A percentile compares a stretch with the other conserved stretches of the same genome.
phyloP scores from a whole-genome alignment of 2,888 invertebrate genomes.

The Rhingia rostrata region DNA sequence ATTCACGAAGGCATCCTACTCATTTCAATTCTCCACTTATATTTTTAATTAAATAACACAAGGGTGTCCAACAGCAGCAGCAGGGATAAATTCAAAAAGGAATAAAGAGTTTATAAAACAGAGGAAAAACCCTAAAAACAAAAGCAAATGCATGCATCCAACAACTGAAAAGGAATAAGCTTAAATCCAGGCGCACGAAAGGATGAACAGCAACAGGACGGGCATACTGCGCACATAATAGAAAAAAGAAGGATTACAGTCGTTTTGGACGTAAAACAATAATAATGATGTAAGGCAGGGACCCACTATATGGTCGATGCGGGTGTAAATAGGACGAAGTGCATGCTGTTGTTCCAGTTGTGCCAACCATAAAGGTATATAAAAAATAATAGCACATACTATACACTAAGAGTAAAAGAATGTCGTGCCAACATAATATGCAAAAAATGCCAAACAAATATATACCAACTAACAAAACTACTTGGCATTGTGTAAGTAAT shows the following conservation, averaged over 20 bases:
- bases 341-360: too few relatives aligned
- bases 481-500: too few relatives aligned
- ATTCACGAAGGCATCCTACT: constrained; percentile 67
- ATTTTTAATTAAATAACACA: constrained; percentile 73
- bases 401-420: too few relatives aligned
- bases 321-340: neutral
- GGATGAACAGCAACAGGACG: constrained; percentile 64
- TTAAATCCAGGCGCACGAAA: constrained; percentile 61
- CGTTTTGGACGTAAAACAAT: constrained; percentile 28
- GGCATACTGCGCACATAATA: neutral
- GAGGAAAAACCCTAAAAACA: neutral
- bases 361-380: too few relatives aligned
- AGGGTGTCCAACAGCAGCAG: constrained; percentile 52
- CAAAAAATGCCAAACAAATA: too few relatives aligned
- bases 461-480: too few relatives aligned
- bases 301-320: neutral
- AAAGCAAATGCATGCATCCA: constrained; percentile 49
- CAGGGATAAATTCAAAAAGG: constrained; percentile 27
- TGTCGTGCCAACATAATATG: too few relatives aligned
- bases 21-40: constrained; percentile 70
- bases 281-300: constrained; percentile 41
- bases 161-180: constrained; percentile 42
- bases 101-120: constrained; percentile 7
- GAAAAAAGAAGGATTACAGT: constrained; percentile 41
- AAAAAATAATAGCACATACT: too few relatives aligned